phyloP scores from a whole-genome alignment of 92 coral and sea anemone genomes.

The Siderastrea siderea region DNA sequence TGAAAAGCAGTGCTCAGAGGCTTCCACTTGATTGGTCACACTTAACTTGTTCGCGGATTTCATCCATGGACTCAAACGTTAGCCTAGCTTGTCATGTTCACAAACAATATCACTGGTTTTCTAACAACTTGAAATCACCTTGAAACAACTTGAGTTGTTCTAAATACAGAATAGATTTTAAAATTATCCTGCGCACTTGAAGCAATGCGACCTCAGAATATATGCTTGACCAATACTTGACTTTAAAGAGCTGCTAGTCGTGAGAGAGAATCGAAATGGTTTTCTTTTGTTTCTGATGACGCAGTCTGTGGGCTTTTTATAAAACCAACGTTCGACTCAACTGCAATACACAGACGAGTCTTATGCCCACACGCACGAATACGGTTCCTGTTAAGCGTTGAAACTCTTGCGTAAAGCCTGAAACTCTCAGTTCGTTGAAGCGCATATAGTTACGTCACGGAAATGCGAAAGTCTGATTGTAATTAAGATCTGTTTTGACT shows the following conservation, averaged over 20 bases:
- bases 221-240: constrained; percentile 14
- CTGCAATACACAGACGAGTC: not conserved
- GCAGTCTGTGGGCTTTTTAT: constrained; percentile 8
- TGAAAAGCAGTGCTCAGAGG: too few species aligned
- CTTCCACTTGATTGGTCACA: too few species aligned
- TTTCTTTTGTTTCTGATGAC: constrained; percentile 1
- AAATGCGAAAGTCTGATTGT: not conserved
- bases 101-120: not conserved
- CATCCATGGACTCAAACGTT: too few species aligned
- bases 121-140: not conserved
- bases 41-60: too few species aligned
- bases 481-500: too few species aligned
- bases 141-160: not conserved
- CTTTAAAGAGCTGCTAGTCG: not conserved
- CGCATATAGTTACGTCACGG: not conserved
- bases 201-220: not conserved
- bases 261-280: not conserved
- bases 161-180: not conserved
- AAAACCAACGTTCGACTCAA: not conserved
- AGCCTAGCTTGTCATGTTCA: too few species aligned
- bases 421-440: not conserved
- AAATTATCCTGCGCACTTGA: not conserved
- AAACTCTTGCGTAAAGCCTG: not conserved
- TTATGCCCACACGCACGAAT: not conserved
- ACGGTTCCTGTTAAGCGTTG: not conserved